Evolutionary conservation across 2,888 invertebrate genomes (phyloP).

Genomic region (Beris chalybata): DNA sequence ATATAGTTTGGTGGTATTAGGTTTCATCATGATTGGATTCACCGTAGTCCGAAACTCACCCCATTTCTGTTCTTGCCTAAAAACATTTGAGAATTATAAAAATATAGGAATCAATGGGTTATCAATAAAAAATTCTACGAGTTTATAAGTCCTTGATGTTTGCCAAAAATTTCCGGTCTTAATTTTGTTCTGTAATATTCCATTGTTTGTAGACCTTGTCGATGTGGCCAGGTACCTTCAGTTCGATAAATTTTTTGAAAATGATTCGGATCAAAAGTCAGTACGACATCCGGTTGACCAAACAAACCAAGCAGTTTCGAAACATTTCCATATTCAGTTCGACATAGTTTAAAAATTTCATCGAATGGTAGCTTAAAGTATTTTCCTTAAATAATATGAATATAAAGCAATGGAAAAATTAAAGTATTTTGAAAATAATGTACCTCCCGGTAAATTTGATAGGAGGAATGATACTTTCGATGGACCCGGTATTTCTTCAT

Average conservation of each 20-base stretch:
- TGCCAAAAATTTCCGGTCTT: constrained; percentile 43
- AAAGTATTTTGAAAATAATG: neutral
- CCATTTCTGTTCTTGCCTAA: constrained; percentile 68
- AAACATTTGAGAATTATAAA: constrained; percentile 50
- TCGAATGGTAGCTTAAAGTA: neutral
- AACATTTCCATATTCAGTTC: constrained; percentile 46
- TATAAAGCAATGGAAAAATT: no score
- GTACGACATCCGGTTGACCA: constrained; percentile 44
- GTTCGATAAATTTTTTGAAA: constrained; percentile 53
- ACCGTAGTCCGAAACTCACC: constrained; percentile 67
- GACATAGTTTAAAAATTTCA: neutral
- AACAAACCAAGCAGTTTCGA: constrained; percentile 48
- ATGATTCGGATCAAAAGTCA: constrained; percentile 57
- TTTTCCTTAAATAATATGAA: constrained; percentile 9
- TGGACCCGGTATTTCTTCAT: constrained; percentile 47
- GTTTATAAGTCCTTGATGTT: constrained; percentile 40
- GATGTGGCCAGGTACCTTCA: constrained; percentile 52
- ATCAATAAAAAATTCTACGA: neutral
- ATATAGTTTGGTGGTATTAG: constrained; percentile 58
- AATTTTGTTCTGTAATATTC: constrained; percentile 46
- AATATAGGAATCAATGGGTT: neutral
- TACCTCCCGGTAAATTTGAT: constrained; percentile 22
- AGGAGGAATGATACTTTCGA: constrained; percentile 42
- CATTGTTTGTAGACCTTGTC: constrained; percentile 48
- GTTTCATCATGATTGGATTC: constrained; percentile 64